These are phyloP conservation scores for Philonicus albiceps DNA, from an alignment of 2,888 invertebrate genomes.

Conservation along the genomic window DNA sequence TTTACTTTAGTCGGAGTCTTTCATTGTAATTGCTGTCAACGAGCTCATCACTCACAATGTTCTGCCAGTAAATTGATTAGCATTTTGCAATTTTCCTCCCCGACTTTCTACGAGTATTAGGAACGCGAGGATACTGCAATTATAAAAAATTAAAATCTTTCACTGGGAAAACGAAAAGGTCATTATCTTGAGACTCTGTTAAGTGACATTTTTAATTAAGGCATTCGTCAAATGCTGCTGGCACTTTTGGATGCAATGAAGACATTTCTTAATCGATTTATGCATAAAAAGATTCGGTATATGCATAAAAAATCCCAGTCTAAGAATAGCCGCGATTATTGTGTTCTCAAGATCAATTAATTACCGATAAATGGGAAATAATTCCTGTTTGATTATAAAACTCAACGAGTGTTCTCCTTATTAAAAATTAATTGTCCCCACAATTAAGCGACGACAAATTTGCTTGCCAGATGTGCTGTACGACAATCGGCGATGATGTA, in stretches of 20 bases:
- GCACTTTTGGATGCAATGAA: background rate
- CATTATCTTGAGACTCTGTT: background rate
- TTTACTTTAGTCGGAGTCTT: too few relatives aligned
- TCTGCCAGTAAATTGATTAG: background rate
- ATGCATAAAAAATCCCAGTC: background rate
- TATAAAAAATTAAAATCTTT: background rate
- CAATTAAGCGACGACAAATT: background rate
- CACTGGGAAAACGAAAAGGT: background rate
- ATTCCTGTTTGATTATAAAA: background rate
- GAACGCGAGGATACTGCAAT: background rate
- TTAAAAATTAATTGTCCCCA: background rate
- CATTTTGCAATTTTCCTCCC: background rate
- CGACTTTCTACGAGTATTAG: background rate
- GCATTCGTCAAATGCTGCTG: background rate
- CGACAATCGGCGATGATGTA: background rate
- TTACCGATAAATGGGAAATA: background rate
- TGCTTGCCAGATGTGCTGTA: background rate
- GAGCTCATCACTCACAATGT: background rate
- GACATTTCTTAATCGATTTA: background rate
- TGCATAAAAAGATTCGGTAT: too few relatives aligned
- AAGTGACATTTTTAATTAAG: background rate
- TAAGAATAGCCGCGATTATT: background rate
- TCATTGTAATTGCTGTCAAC: too few relatives aligned
- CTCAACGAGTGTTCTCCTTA: background rate
- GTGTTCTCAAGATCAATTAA: background rate